phyloP scores from a whole-genome alignment of 2,888 invertebrate species.

The Watsonalla cultraria region DNA sequence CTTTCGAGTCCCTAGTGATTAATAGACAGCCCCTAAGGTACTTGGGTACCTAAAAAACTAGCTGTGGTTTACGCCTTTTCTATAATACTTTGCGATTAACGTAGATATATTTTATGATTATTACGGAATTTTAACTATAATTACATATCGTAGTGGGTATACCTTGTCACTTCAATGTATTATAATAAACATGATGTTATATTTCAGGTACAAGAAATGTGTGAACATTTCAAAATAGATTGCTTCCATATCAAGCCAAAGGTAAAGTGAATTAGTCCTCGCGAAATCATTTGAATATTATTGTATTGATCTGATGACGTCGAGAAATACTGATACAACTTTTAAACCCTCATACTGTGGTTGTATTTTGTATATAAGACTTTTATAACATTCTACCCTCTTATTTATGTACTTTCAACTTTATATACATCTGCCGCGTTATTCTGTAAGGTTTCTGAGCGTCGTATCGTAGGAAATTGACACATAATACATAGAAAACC shows the following conservation, averaged over 20 bases:
- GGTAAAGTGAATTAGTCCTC: slow-evolving; percentile 39
- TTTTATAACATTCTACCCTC: background rate
- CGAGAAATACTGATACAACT: slow-evolving; percentile 3
- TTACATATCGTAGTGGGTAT: too few species aligned
- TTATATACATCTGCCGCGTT: background rate
- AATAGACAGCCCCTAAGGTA: too few species aligned
- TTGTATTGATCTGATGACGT: slow-evolving; percentile 14
- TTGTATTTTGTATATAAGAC: slow-evolving; percentile 9
- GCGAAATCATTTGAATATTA: slow-evolving; percentile 11
- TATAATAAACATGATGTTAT: slow-evolving; percentile 5
- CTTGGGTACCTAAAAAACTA: too few species aligned
- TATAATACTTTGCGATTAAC: too few species aligned
- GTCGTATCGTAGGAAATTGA: too few species aligned
- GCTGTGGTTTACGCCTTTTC: too few species aligned
- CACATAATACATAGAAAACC: too few species aligned
- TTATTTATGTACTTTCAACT: slow-evolving; percentile 3
- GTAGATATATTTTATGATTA: too few species aligned
- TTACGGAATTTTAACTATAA: too few species aligned
- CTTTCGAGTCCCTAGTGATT: too few species aligned
- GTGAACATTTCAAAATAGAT: slow-evolving; percentile 92
- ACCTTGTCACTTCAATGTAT: background rate
- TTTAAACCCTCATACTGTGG: slow-evolving; percentile 15
- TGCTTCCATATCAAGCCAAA: slow-evolving; percentile 84
- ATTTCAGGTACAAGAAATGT: slow-evolving; percentile 95
- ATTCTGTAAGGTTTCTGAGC: too few species aligned